Evolutionary conservation across 2,113 vertebrate genomes (phyloP), one percentile per base, ranked within the genome.

Genomic region (Otolemur garnettii): DNA sequence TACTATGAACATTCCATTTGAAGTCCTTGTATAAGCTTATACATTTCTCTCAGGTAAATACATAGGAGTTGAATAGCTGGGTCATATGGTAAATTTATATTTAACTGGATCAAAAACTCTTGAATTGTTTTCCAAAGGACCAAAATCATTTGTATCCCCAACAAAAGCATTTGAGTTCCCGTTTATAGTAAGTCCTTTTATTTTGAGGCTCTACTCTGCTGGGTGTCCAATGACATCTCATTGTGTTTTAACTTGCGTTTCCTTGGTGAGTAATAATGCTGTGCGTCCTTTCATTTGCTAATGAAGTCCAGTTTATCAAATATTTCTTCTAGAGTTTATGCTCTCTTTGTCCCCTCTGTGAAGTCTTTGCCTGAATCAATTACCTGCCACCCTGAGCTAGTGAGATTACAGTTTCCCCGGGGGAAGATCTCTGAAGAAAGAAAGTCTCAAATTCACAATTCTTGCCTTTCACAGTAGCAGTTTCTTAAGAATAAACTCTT

Each of bases 241-340:
- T 33, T 72, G 9, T 45, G 12, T 95, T 93, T 95, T 93, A 94
- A 84, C 24, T 85, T 57, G 0, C 30, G 59, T 14, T 68, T 81
- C 69, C 15, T 14, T 81, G 57, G 50, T 92, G n/a, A 92, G 80
- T 81, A 38, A 42, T 53, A 84, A 62, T 69, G 11, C 26, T 62
- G 30, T 35, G 6, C 2, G 59, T 33, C 22, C 60, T 66, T 91
- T 90, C 38, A 35, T 45, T 19, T 62, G 13, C 15, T 68, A 77
- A 75, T 69, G 15, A 83, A 94, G 13, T 75, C n/a, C 57, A 85
- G 22, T 53, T 90, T 85, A 84, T 88, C n/a, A 79, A 68, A 30
- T 87, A 83, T 50, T 88, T 93, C 22, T 38, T 75, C 90, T 84
- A 83, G 30, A 74, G 33, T 59, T 62, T 5, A 38, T 75, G 50